phyloP scores from a whole-genome alignment of 2,888 invertebrate species.

The Julus scanicus region DNA sequence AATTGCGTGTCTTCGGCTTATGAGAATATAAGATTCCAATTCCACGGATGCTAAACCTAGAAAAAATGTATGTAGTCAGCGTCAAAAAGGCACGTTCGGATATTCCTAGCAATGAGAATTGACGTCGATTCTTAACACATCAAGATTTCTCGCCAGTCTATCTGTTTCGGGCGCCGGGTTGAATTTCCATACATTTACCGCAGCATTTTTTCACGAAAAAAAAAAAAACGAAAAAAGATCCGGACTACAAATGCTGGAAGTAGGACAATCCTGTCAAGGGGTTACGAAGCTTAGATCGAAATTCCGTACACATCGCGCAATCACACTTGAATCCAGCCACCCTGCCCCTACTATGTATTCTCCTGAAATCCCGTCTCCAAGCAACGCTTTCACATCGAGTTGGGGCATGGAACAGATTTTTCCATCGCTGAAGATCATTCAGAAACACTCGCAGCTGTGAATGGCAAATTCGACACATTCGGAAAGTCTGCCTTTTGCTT shows the following conservation, averaged over 20 bases:
- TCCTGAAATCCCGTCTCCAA: slow-evolving; percentile 16
- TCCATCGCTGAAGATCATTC: not conserved
- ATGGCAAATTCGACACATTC: slow-evolving; percentile 17
- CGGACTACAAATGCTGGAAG: not conserved
- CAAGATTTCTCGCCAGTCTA: not conserved
- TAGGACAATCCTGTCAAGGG: not conserved
- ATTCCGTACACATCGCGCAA: not conserved
- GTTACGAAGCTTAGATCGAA: slow-evolving; percentile 16
- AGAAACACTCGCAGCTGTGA: not conserved
- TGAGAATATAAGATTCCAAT: no score
- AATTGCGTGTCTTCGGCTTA: no score
- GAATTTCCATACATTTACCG: slow-evolving; percentile 11
- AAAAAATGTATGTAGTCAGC: no score
- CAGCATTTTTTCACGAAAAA: not conserved
- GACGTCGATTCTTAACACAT: no score
- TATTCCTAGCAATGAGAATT: no score
- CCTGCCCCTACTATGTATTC: slow-evolving; percentile 11
- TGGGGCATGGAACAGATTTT: slow-evolving; percentile 12
- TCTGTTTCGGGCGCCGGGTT: not conserved
- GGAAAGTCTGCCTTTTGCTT: not conserved
- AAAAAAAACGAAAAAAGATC: not conserved
- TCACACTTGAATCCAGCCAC: slow-evolving; percentile 10
- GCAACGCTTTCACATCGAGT: not conserved
- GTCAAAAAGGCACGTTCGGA: no score
- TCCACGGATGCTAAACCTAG: no score